phyloP scores from a whole-genome alignment of 1,140 invertebrate species.

The honey bee (Apis mellifera) region DNA sequence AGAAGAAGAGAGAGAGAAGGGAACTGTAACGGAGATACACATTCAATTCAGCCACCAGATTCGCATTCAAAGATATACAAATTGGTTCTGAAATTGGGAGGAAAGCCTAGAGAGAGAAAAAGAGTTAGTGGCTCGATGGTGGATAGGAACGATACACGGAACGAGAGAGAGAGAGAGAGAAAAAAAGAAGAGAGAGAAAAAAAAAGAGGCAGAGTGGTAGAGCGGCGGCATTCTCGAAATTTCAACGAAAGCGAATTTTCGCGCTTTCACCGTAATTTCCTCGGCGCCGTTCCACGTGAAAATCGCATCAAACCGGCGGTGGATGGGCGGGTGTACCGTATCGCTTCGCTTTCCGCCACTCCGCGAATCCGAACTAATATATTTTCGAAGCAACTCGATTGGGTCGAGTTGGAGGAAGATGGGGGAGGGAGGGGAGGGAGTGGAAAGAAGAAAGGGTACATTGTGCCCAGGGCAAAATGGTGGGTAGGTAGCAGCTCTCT shows the following conservation, averaged over 20 bases:
- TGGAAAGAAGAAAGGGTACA: constrained; percentile 47
- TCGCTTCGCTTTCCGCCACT: constrained; percentile 68
- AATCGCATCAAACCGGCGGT: constrained; percentile 63
- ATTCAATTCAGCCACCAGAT: constrained; percentile 27
- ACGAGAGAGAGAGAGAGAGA: not conserved
- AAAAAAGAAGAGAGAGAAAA: constrained; percentile 1
- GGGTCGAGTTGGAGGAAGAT: constrained; percentile 60
- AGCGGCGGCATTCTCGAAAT: constrained; percentile 64
- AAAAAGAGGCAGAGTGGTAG: constrained; percentile 37
- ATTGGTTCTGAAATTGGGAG: constrained; percentile 63
- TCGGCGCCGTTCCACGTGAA: constrained; percentile 64
- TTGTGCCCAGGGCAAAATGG: constrained; percentile 66
- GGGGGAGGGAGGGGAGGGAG: constrained; percentile 19
- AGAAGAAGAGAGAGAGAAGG: not conserved
- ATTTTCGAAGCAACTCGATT: constrained; percentile 72
- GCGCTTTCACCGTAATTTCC: constrained; percentile 72
- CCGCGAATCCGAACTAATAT: constrained; percentile 73
- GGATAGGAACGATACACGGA: not conserved
- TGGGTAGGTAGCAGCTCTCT: no score
- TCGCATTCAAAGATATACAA: constrained; percentile 61
- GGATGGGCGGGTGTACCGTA: constrained; percentile 50
- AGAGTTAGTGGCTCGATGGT: not conserved
- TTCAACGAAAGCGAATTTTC: constrained; percentile 72
- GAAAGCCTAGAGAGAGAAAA: constrained; percentile 26
- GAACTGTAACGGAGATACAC: constrained; percentile 2